A percentile compares a stretch with the other conserved stretches of the same genome.
phyloP scores from a whole-genome alignment of 37 sponge, comb jelly and placozoan genomes.

The Crambe crambe region DNA sequence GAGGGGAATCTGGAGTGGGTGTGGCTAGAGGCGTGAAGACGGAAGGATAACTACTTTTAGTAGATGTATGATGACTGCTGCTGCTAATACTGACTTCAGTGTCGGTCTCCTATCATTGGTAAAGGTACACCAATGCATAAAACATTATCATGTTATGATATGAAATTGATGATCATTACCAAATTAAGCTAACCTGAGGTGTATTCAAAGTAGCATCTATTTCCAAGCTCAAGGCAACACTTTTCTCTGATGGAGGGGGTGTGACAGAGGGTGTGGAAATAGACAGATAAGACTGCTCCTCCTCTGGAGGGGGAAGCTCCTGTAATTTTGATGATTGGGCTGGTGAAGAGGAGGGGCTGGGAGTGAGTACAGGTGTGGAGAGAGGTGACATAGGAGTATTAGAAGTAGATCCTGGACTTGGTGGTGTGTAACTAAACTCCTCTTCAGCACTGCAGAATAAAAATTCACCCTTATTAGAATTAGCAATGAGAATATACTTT shows the following conservation, averaged over 20 bases:
- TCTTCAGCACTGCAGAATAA: constrained; percentile 5
- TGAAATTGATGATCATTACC: constrained; percentile 11
- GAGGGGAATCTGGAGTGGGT: background rate
- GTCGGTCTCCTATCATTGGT: background rate
- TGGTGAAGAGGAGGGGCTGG: constrained; percentile 27
- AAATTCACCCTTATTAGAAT: background rate
- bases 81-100: background rate
- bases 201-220: constrained; percentile 10
- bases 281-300: background rate
- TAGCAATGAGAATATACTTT: background rate
- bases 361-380: constrained; percentile 17
- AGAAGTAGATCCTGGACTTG: too few species aligned
- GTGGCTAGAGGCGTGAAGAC: background rate
- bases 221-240: background rate
- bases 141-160: background rate
- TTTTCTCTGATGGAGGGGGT: constrained; percentile 34
- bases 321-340: constrained; percentile 11
- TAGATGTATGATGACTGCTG: background rate
- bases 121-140: background rate
- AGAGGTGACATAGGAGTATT: background rate
- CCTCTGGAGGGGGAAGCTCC: background rate
- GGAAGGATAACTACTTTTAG: background rate
- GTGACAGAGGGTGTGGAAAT: constrained; percentile 41
- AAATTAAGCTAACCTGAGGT: constrained; percentile 40
- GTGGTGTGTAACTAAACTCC: constrained; percentile 32